These are phyloP conservation scores for Apodemus sylvaticus DNA, from an alignment of 2,113 vertebrate genomes.

Conservation along the genomic window DNA sequence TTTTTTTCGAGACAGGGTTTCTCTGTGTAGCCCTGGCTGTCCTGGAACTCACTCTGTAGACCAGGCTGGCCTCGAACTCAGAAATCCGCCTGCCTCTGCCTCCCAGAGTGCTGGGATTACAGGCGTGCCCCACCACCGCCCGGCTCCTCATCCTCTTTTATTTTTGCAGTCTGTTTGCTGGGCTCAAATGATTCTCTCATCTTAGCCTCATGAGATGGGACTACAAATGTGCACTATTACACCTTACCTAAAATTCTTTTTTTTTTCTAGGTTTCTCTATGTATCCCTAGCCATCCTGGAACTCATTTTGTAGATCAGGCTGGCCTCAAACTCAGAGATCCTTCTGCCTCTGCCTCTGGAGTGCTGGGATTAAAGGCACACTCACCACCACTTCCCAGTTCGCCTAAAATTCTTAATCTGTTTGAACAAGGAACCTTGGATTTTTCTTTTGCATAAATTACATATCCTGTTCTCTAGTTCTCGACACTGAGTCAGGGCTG, in stretches of 20 bases:
- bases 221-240: background rate
- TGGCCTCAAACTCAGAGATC: background rate
- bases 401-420: background rate
- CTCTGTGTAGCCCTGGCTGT: too few species aligned
- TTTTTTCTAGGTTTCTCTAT: background rate
- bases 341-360: background rate
- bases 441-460: conserved; percentile 1
- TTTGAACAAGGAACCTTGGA: background rate
- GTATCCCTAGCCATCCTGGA: background rate
- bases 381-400: background rate
- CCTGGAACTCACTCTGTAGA: too few species aligned
- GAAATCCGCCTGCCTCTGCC: too few species aligned
- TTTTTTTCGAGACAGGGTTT: too few species aligned
- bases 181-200: background rate
- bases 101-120: too few species aligned
- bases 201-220: background rate
- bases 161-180: background rate
- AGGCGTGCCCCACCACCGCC: too few species aligned
- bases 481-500: background rate
- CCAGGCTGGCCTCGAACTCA: too few species aligned
- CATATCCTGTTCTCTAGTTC: background rate
- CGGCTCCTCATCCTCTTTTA: background rate
- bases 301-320: background rate
- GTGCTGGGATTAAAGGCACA: background rate
- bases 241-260: background rate